A percentile compares a stretch with the other conserved stretches of the same genome.
Evolutionary conservation across 2,113 vertebrate species (phyloP).

Genomic region (Marmota flaviventris): DNA sequence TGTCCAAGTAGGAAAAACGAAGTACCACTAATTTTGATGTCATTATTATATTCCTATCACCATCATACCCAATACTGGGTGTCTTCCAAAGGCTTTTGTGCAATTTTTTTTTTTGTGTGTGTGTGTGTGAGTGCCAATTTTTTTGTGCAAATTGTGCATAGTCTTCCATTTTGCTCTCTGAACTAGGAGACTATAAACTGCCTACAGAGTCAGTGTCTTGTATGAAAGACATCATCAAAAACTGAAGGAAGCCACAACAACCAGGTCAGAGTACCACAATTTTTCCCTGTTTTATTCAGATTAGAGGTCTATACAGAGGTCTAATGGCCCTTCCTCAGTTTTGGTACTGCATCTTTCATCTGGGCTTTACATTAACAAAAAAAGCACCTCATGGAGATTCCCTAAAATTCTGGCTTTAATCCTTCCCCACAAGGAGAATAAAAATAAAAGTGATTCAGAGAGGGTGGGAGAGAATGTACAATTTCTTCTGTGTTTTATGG

Average conservation of each 20-base stretch:
- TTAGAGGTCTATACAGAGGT: too few relatives aligned
- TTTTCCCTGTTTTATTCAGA: not conserved
- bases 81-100: not conserved
- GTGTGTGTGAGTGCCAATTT: not conserved
- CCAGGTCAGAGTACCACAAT: too few relatives aligned
- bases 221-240: not conserved
- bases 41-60: too few relatives aligned
- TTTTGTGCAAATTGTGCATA: not conserved
- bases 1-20: not conserved
- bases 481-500: not conserved
- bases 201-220: not conserved
- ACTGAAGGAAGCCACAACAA: rapidly evolving
- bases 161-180: not conserved
- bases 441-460: not conserved
- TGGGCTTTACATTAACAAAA: not conserved
- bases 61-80: not conserved
- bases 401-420: not conserved
- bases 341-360: not conserved
- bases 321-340: not conserved
- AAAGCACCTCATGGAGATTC: not conserved
- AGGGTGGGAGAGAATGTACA: not conserved
- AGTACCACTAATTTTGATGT: not conserved
- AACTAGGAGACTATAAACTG: not conserved
- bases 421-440: not conserved
- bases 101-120: not conserved